These are phyloP conservation scores for Philypnodon macrostomus DNA, from an alignment of 2,797 vertebrate species.

Conservation along the genomic window DNA sequence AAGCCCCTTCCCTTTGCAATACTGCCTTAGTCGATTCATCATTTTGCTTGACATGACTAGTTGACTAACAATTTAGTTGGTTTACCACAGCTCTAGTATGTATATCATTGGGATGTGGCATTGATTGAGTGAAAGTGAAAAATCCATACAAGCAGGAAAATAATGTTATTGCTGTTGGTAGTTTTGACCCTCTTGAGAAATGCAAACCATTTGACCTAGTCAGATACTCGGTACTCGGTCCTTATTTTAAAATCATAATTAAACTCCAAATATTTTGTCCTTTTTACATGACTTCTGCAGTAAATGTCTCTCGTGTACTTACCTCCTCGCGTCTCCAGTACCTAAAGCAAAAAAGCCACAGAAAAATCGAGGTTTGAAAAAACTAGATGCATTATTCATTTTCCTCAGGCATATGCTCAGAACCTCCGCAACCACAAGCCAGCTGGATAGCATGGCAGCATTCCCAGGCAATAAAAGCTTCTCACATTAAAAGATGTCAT, in stretches of 20 bases:
- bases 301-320: conserved; percentile 19
- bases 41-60: no score
- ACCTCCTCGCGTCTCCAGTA: conserved; percentile 30
- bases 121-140: no score
- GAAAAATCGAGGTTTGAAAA: conserved; percentile 46
- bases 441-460: conserved; percentile 64
- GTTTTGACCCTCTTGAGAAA: no score
- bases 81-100: no score
- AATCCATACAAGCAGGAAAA: no score
- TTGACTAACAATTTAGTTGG: no score
- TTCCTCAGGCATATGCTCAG: conserved; percentile 61
- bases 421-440: conserved; percentile 58
- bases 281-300: conserved; percentile 45
- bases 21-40: no score
- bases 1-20: no score
- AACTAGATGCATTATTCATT: conserved; percentile 66
- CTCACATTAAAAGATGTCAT: conserved; percentile 65
- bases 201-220: no score
- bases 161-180: no score
- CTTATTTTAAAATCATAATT: conserved; percentile 4
- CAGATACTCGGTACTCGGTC: no score
- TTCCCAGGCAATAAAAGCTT: conserved; percentile 61
- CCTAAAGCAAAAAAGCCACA: conserved; percentile 46
- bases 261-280: conserved; percentile 28
- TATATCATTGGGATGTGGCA: no score